These are phyloP conservation scores for Tetranychus piercei DNA, from an alignment of 2,888 invertebrate species.

Conservation along the genomic window DNA sequence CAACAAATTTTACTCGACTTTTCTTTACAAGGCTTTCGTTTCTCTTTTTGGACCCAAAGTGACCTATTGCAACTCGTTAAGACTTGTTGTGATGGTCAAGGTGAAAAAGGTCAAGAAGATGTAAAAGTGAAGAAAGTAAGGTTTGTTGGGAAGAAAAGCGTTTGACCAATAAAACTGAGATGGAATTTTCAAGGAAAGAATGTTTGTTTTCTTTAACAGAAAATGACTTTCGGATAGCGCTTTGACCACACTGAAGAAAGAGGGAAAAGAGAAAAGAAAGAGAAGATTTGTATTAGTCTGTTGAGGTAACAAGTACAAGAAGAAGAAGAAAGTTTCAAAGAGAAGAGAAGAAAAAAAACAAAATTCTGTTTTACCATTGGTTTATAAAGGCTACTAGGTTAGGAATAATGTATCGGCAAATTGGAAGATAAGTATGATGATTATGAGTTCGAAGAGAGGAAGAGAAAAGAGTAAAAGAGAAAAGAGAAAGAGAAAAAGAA, in stretches of 20 bases:
- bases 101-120: too few species aligned
- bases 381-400: background rate
- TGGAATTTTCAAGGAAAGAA: background rate
- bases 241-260: background rate
- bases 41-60: too few species aligned
- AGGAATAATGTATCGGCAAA: background rate
- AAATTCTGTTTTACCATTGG: background rate
- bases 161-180: background rate
- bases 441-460: background rate
- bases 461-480: background rate
- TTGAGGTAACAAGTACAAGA: too few species aligned
- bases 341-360: background rate
- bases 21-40: too few species aligned
- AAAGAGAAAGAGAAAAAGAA: background rate
- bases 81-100: too few species aligned
- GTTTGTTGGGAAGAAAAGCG: background rate
- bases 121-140: background rate
- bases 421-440: background rate
- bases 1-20: too few species aligned
- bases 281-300: too few species aligned
- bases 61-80: too few species aligned
- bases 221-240: background rate
- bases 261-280: background rate
- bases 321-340: background rate
- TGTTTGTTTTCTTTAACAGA: background rate